These are phyloP conservation scores for Napeogenes sylphis DNA, from an alignment of 2,888 invertebrate genomes.

Conservation along the genomic window DNA sequence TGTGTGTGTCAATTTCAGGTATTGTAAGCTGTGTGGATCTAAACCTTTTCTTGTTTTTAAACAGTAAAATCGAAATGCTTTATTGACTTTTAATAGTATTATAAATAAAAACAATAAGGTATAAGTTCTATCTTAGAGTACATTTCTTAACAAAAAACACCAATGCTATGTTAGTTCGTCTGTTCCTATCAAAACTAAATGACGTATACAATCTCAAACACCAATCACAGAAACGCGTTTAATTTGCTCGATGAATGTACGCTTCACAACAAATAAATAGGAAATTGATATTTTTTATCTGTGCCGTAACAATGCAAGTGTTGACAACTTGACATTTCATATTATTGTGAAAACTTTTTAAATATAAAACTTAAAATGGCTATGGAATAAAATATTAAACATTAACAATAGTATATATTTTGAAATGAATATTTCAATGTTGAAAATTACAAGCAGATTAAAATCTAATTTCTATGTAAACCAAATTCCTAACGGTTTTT, in stretches of 20 bases:
- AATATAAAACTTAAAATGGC: no score
- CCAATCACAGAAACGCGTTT: background rate
- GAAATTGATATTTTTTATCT: conserved; percentile 54
- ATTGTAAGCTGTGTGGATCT: no score
- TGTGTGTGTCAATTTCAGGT: no score
- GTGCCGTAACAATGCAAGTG: conserved; percentile 14
- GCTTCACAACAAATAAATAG: conserved; percentile 25
- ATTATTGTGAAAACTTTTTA: background rate
- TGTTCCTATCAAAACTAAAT: no score
- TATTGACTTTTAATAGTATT: no score
- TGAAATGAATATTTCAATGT: background rate
- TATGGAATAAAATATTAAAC: background rate
- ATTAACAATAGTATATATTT: background rate
- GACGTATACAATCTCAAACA: no score
- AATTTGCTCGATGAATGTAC: background rate
- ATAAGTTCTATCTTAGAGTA: no score
- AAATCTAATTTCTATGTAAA: background rate
- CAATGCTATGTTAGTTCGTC: no score
- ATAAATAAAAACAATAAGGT: no score
- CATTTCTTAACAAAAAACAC: no score
- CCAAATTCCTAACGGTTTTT: background rate
- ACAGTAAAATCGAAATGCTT: no score
- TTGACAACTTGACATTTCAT: background rate
- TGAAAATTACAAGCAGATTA: background rate
- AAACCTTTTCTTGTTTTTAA: no score